Evolutionary conservation across 2,888 invertebrate species (phyloP).

Genomic region (Plagiodera versicolora): DNA sequence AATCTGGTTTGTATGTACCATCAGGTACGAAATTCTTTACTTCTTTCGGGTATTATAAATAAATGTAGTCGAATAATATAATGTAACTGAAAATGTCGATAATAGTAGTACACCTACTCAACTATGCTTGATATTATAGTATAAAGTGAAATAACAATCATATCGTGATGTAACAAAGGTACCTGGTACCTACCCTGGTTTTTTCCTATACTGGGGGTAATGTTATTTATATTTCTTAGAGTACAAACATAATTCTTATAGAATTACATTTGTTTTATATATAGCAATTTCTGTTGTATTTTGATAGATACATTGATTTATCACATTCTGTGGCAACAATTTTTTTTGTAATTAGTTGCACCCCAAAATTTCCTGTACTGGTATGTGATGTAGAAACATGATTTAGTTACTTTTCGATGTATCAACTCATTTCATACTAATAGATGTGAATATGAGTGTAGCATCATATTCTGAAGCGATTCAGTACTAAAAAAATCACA

Average conservation of each 20-base stretch:
- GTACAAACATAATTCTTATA: slow-evolving; percentile 50
- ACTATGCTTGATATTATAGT: slow-evolving; percentile 40
- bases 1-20: slow-evolving; percentile 9
- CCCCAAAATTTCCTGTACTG: too few relatives aligned
- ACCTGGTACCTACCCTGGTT: slow-evolving; percentile 41
- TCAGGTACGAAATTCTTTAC: slow-evolving; percentile 18
- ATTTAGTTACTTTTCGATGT: not conserved
- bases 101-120: slow-evolving; percentile 40
- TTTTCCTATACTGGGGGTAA: slow-evolving; percentile 37
- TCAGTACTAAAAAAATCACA: not conserved
- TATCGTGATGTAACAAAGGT: slow-evolving; percentile 47
- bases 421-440: not conserved
- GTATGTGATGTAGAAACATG: too few relatives aligned
- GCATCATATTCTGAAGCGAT: too few relatives aligned
- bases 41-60: slow-evolving; percentile 39
- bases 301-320: slow-evolving; percentile 21
- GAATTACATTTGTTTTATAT: slow-evolving; percentile 35
- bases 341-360: not conserved
- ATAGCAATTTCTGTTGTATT: slow-evolving; percentile 29
- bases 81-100: slow-evolving; percentile 44
- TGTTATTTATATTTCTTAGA: slow-evolving; percentile 48
- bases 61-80: slow-evolving; percentile 37
- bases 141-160: slow-evolving; percentile 51
- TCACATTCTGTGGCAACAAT: not conserved
- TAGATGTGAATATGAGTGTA: too few relatives aligned